A percentile compares a stretch with the other conserved stretches of the same genome.
These are phyloP conservation scores for Ptychobarbus kaznakovi DNA, from an alignment of 2,797 vertebrate genomes.

Conservation along the genomic window DNA sequence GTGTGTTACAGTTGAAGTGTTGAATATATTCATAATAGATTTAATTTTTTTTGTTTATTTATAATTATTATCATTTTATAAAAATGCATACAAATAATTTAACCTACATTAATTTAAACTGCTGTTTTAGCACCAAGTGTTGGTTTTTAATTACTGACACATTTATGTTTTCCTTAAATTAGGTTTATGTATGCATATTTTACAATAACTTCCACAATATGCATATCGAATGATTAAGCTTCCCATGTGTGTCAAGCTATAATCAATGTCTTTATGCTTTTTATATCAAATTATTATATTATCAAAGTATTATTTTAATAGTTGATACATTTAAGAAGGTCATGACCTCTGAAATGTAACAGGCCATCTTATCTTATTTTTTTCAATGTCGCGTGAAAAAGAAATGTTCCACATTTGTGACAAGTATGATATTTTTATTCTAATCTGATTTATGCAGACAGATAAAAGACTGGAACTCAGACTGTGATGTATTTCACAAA, in stretches of 20 bases:
- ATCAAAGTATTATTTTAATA: background rate
- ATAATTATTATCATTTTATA: background rate
- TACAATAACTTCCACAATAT: background rate
- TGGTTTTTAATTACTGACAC: background rate
- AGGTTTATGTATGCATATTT: background rate
- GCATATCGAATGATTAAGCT: background rate
- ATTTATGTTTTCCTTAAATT: background rate
- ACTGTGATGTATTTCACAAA: conserved; percentile 6
- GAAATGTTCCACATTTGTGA: background rate
- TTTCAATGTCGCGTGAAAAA: background rate
- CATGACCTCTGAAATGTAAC: background rate
- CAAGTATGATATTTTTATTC: background rate
- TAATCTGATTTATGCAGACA: background rate
- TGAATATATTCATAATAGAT: background rate
- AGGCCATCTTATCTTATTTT: background rate
- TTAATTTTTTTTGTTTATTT: background rate
- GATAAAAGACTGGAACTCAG: background rate
- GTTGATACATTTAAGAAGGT: background rate
- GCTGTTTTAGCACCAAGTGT: background rate
- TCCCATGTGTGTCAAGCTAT: background rate
- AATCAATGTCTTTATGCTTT: background rate
- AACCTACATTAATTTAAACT: background rate
- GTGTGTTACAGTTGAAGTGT: background rate
- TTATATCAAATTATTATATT: background rate
- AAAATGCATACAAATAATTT: background rate